A percentile compares a stretch with the other conserved stretches of the same genome.
Conservation (phyloP, 2,888 invertebrate species). For the Marronus borbonicus region DNA sequence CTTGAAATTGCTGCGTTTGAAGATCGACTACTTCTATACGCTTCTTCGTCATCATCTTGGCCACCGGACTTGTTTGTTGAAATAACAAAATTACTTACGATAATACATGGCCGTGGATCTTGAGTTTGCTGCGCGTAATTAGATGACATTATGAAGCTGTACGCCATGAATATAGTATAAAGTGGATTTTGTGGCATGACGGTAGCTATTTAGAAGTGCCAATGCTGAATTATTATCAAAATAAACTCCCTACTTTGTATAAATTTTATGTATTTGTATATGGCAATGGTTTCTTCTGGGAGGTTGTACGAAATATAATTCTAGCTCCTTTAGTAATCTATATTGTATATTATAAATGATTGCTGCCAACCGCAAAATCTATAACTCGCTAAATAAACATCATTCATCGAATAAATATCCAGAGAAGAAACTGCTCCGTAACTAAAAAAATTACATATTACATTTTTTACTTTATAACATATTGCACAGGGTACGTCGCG, state of each 20-base stretch:
- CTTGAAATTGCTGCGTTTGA: constrained; percentile 1
- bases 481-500: too few relatives aligned
- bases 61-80: constrained; percentile 49
- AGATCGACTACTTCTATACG: not conserved
- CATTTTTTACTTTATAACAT: too few relatives aligned
- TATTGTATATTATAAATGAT: too few relatives aligned
- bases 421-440: too few relatives aligned
- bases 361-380: too few relatives aligned
- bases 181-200: not conserved
- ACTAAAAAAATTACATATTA: too few relatives aligned
- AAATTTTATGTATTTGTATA: not conserved
- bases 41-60: not conserved
- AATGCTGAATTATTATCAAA: constrained; percentile 39
- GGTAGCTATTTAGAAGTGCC: constrained; percentile 41
- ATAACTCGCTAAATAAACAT: too few relatives aligned
- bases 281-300: too few relatives aligned
- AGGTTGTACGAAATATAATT: too few relatives aligned
- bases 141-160: not conserved
- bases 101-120: constrained; percentile 16
- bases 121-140: not conserved
- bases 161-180: not conserved
- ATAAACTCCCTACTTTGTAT: constrained; percentile 1
- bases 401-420: too few relatives aligned
- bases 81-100: constrained; percentile 50
- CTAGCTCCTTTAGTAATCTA: too few relatives aligned